A percentile compares a stretch with the other conserved stretches of the same genome.
These are phyloP conservation scores for Leucopsar rothschildi DNA, from an alignment of 2,113 vertebrate species.

Conservation along the genomic window DNA sequence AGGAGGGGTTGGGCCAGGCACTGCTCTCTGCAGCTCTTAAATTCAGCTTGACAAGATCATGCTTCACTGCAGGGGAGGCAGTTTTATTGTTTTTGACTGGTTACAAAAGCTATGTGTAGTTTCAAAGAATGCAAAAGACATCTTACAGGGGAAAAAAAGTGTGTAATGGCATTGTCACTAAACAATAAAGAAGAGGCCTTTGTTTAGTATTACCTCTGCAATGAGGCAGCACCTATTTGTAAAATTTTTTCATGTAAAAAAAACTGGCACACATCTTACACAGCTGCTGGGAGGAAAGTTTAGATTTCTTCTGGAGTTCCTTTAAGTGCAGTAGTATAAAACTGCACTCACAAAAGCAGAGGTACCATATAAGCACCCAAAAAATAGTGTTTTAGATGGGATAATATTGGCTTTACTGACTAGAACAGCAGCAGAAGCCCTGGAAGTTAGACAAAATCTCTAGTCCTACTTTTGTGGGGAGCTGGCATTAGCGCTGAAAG, in stretches of 20 bases:
- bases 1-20: not conserved
- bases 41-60: not conserved
- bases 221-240: not conserved
- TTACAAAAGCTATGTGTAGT: not conserved
- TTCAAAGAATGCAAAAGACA: not conserved
- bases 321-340: not conserved
- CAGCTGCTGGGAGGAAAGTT: not conserved
- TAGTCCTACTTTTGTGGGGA: not conserved
- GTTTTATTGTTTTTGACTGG: not conserved
- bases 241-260: not conserved
- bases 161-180: not conserved
- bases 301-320: not conserved
- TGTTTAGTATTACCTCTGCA: not conserved
- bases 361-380: not conserved
- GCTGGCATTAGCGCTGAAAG: not conserved
- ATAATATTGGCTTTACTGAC: not conserved
- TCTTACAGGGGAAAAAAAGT: not conserved
- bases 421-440: not conserved
- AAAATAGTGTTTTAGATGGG: not conserved
- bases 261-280: accelerated
- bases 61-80: not conserved
- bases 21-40: not conserved
- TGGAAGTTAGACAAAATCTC: accelerated
- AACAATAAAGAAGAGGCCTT: not conserved
- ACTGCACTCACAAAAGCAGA: not conserved